Base-by-base conservation (phyloP, 2,113 vertebrate genomes). In the Chamaea fasciata region DNA sequence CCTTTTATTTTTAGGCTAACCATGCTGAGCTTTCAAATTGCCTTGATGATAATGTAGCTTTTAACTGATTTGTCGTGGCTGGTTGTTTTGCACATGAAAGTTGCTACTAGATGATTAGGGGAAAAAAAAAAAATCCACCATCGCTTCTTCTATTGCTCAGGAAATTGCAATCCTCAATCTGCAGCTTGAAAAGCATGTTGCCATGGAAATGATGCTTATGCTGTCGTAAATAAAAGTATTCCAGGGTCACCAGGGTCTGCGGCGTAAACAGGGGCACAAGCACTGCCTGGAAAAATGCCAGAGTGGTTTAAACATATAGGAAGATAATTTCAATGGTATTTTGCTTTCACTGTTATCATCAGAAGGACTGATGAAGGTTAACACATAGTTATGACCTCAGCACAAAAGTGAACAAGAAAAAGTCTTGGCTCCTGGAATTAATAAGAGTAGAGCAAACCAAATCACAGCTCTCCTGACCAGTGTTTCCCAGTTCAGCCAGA, bases 171-270 rank as follows among this genome's bases (percentile, higher is more conserved):
- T 96, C 97, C 94, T 91, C 68, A 87, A 93, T 94, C 97, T 96
- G 97, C 97, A 79, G 96, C 95, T 97, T 95, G 97, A 95, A 95
- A 94, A 97, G 90, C 96, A 88, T 84, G 98, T 98, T 98, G 97
- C 98, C 97, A 98, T 98, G 98, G 98, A 98, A 97, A 98, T 91
- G 96, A 97, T 96, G 95, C 95, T 96, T 98, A 91, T 96, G 97
- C 98, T 97, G 97, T 97, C 63, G 87, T 98, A 98, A 98, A 98
- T 98, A 98, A 98, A 98, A 98, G 97, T 98, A 97, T 97, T 97
- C 93, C 90, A 88, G 97, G 97, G 98, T 98, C 97, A 97, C 93
- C 53, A 92, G 97, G 97, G 97, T 97, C 97, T 97, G 95, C 85
- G 0, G 97, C 96, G 95, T 87, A 97, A 97, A 97, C 97, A 95